Conservation (phyloP, 35 echinoderm and acorn worm genomes). For the Apostichopus japonicus region DNA sequence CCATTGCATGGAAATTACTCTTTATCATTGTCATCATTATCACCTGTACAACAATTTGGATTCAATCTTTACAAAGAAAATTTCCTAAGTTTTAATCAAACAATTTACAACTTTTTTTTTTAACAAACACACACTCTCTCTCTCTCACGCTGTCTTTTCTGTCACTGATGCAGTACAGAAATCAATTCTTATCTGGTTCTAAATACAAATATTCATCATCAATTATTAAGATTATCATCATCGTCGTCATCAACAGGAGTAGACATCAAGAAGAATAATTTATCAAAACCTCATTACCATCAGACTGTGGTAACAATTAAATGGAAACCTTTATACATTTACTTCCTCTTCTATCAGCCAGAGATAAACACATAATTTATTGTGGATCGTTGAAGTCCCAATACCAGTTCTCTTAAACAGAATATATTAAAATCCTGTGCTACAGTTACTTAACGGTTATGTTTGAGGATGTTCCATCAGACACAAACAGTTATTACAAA, state of each 20-base stretch:
- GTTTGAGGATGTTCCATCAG: too few species aligned
- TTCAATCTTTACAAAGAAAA: conserved; percentile 12
- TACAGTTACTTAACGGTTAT: too few species aligned
- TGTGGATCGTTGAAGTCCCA: too few species aligned
- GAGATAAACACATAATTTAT: neutral
- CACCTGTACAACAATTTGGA: conserved; percentile 46
- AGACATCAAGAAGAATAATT: neutral
- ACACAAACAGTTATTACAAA: too few species aligned
- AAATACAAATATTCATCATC: neutral
- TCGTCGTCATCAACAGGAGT: neutral
- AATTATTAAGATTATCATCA: neutral
- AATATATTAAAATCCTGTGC: too few species aligned
- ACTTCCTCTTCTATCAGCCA: neutral
- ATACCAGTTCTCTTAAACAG: too few species aligned
- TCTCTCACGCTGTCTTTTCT: neutral
- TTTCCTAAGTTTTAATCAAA: conserved; percentile 10
- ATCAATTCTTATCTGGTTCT: neutral
- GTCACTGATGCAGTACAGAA: neutral
- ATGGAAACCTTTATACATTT: neutral
- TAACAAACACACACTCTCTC: neutral
- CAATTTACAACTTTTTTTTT: conserved; percentile 38
- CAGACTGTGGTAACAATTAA: neutral
- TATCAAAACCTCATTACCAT: neutral
- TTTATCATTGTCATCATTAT: conserved; percentile 3
- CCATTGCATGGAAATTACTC: conserved; percentile 40